phyloP scores from a whole-genome alignment of 2,888 invertebrate species.

The Drosophila robusta region DNA sequence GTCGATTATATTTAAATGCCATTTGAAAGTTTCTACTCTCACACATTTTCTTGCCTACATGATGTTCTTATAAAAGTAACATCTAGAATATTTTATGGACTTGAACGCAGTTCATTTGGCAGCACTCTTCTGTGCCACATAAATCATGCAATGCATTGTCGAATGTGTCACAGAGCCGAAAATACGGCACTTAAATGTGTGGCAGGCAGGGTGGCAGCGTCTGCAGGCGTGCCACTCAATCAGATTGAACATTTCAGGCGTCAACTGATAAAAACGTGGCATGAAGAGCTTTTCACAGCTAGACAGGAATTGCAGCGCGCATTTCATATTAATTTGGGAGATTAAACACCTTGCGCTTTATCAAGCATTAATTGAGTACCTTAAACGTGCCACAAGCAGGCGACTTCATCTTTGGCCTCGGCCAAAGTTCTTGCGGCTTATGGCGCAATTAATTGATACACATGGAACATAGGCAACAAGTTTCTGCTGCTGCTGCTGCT shows the following conservation, averaged over 20 bases:
- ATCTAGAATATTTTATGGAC: not conserved
- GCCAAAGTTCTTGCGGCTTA: constrained; percentile 67
- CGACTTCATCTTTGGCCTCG: constrained; percentile 11
- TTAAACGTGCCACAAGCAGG: constrained; percentile 48
- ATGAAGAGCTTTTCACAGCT: constrained; percentile 25
- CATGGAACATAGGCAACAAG: constrained; percentile 59
- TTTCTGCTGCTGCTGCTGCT: constrained; percentile 30
- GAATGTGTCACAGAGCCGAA: constrained; percentile 36
- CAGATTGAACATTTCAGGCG: constrained; percentile 51
- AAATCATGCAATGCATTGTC: constrained; percentile 43
- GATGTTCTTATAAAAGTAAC: not conserved
- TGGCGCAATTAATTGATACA: constrained; percentile 80
- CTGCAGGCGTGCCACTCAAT: constrained; percentile 45
- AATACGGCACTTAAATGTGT: constrained; percentile 31
- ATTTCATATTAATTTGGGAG: constrained; percentile 42
- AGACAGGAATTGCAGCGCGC: constrained; percentile 7
- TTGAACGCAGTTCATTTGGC: not conserved
- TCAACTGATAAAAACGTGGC: constrained; percentile 38
- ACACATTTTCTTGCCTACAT: not conserved
- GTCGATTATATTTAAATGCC: too few relatives aligned
- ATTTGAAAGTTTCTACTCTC: too few relatives aligned
- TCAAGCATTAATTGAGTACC: constrained; percentile 60
- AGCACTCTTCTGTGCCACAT: constrained; percentile 4
- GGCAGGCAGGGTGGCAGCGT: constrained; percentile 18
- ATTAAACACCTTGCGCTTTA: constrained; percentile 33